Base-by-base conservation (phyloP, 2,888 invertebrate species). In the Sipunculus nudus region DNA sequence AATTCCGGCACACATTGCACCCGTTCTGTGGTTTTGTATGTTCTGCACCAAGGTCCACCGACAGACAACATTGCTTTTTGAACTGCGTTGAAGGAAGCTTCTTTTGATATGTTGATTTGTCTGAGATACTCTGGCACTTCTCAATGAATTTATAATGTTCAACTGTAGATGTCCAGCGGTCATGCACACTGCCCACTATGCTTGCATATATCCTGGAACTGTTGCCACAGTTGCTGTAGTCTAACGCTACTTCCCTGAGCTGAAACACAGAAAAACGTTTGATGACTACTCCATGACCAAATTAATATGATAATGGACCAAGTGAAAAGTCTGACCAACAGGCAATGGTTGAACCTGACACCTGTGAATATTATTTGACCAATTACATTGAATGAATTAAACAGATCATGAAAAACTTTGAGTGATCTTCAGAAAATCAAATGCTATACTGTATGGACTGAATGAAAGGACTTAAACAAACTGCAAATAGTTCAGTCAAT, bases 231-330 rank as follows among this genome's bases (percentile, higher is more conserved):
- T 89, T 89, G 75, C 89, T 87, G 80, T 92, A 92, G 70, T 90
- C 89, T 77, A 91, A 85, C 25, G 89, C 89, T 28, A 91, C 84
- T 86, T 91, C 90, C 68, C 89, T 88, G 47, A 92, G 78, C 92
- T 92, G 80, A 59, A 85, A 85, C 59, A 49, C n/a, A 39, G 46
- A 63, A 25, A 38, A 32, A n/a, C n/a, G n/a, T n/a, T n/a, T n/a
- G n/a, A n/a, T n/a, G n/a, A n/a, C n/a, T n/a, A n/a, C n/a, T n/a
- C n/a, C n/a, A n/a, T n/a, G n/a, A n/a, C n/a, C n/a, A n/a, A n/a
- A n/a, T n/a, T n/a, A n/a, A n/a, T n/a, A n/a, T n/a, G n/a, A n/a
- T n/a, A n/a, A n/a, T n/a, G n/a, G n/a, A n/a, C n/a, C n/a, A n/a
- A n/a, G n/a, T n/a, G n/a, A n/a, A n/a, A n/a, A n/a, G n/a, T n/a